Evolutionary conservation across 2,888 invertebrate species (phyloP), one percentile per base, ranked within the genome.

Genomic region (Apodemia hepburni): DNA sequence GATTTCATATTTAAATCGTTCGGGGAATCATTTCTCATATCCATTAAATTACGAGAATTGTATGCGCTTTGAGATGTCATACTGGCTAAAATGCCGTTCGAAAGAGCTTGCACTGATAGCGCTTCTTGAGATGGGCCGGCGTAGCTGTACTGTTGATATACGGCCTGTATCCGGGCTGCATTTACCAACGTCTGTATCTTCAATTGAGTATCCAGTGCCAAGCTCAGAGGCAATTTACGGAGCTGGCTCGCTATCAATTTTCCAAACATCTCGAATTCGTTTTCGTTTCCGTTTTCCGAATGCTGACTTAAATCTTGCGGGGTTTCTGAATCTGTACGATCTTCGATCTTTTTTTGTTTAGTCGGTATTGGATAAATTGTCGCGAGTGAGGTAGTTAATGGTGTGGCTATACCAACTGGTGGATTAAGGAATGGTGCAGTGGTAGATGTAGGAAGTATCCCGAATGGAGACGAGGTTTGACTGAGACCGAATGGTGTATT

Each of bases 261-360:
- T 47, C 88, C 91, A 67, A 91, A 91, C 91, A 91, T 91, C 73
- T 90, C 90, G 60, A 90, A 91, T 73, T 91, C 91, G 67, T 90
- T 91, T 68, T 91, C 91, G 69, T 86, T 89, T 38, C 82, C 87
- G 67, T 79, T 84, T 68, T 91, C 91, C 22, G 88, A 81, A 75
- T 88, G 87, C 75, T 90, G 90, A 71, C 89, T 90, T 69, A 91
- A 73, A 73, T 91, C 90, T 71, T 91, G 90, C 27, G 90, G 87
- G 61, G 81, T 71, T 67, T 90, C 89, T 12, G 80, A 77, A 63
- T 89, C 88, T 68, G 79, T 80, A 29, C 79, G 73, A 18, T 82
- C 81, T 64, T 86, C 86, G 61, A 74, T 73, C 71, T 90, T 90
- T 78, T 87, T 90, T 75, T 85, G 87, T 77, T 91, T 91, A n/a